phyloP scores from a whole-genome alignment of 2,113 vertebrate genomes.

The Chloropsis cyanopogon region DNA sequence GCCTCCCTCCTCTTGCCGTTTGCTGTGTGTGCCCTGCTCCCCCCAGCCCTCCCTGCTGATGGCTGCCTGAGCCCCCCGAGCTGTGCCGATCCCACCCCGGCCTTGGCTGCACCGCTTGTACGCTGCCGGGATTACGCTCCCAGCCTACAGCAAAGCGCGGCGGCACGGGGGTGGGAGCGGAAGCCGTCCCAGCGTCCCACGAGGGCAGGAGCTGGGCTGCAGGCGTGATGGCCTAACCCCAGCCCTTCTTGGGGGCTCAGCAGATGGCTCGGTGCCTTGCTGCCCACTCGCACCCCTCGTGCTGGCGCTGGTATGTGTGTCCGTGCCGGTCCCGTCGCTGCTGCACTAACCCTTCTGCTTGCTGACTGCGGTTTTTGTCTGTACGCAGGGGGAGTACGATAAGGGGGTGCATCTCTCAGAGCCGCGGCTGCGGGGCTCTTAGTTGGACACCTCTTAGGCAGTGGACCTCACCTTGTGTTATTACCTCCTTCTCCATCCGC shows the following conservation, averaged over 20 bases:
- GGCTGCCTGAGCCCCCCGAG: background rate
- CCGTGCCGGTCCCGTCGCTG: conserved; percentile 21
- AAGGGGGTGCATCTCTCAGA: conserved; percentile 77
- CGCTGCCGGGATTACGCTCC: background rate
- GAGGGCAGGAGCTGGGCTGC: background rate
- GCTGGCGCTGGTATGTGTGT: background rate
- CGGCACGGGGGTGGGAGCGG: background rate
- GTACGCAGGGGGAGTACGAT: conserved; percentile 85
- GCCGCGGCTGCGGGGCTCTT: conserved; percentile 71
- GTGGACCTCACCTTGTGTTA: conserved; percentile 79
- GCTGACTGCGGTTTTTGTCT: conserved; percentile 86
- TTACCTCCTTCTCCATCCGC: conserved; percentile 63
- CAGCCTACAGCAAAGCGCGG: background rate
- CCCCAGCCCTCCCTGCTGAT: conserved; percentile 13
- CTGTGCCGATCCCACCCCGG: background rate
- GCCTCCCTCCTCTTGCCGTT: conserved; percentile 10
- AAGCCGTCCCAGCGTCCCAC: background rate
- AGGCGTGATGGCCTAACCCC: background rate
- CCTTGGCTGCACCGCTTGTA: conserved; percentile 57
- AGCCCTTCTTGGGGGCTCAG: background rate
- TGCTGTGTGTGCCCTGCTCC: conserved; percentile 29
- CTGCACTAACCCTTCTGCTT: conserved; percentile 80
- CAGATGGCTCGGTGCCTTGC: background rate
- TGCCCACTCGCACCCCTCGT: background rate
- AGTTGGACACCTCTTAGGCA: conserved; percentile 72